Percentiles rank a stretch among this genome's conserved stretches.
phyloP scores from a whole-genome alignment of 2,888 invertebrate genomes.

The Phytoseiulus persimilis region DNA sequence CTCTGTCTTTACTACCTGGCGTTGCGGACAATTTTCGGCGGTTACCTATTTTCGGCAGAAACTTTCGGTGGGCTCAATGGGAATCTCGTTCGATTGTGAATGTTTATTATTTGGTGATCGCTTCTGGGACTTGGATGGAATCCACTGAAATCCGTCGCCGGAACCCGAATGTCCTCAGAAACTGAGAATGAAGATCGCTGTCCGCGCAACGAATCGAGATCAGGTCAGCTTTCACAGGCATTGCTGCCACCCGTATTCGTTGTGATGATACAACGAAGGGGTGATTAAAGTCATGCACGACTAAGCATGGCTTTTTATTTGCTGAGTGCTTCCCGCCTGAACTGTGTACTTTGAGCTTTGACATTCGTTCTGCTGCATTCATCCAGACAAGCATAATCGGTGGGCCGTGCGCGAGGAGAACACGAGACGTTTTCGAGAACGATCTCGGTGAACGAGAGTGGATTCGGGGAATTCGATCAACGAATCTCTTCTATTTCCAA shows the following conservation, averaged over 20 bases:
- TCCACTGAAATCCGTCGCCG: background rate
- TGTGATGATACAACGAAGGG: background rate
- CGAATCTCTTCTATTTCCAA: no score
- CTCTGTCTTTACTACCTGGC: background rate
- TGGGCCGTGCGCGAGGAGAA: background rate
- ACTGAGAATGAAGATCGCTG: background rate
- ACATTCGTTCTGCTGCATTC: background rate
- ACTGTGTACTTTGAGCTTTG: background rate
- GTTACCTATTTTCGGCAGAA: background rate
- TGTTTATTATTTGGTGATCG: background rate
- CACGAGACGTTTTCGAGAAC: background rate
- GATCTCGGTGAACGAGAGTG: background rate
- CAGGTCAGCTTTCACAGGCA: background rate
- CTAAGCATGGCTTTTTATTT: background rate
- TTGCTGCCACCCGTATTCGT: background rate
- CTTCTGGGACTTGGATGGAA: background rate
- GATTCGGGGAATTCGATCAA: background rate
- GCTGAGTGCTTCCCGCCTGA: background rate
- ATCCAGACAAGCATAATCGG: background rate
- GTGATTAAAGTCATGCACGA: conserved; percentile 5
- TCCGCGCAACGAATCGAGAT: background rate
- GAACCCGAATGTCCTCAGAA: background rate
- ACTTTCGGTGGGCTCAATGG: background rate
- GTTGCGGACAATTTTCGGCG: background rate
- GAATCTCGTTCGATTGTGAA: background rate